phyloP scores from a whole-genome alignment of 2,113 vertebrate genomes.

The Paraplagusia blochii region DNA sequence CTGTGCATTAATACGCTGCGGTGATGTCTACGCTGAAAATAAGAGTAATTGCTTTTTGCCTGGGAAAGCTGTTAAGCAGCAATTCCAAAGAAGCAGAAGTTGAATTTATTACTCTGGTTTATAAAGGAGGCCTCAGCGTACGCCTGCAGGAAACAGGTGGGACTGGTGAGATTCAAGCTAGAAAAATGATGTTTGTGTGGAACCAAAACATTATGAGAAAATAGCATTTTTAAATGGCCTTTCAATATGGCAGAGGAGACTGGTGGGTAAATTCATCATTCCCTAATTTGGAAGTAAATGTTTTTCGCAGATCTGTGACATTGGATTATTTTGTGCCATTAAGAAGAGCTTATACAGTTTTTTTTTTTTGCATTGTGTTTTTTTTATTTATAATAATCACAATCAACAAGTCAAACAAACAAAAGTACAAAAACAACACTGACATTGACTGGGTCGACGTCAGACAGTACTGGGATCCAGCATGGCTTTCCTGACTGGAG shows the following conservation, averaged over 20 bases:
- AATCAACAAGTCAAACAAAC: slow-evolving; percentile 41
- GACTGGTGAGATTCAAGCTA: slow-evolving; percentile 55
- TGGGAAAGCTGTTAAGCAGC: slow-evolving; percentile 59
- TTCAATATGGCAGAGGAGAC: slow-evolving; percentile 47
- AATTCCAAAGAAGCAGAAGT: slow-evolving; percentile 44
- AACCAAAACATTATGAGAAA: slow-evolving; percentile 56
- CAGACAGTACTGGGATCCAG: slow-evolving; percentile 53
- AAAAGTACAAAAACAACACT: slow-evolving; percentile 24
- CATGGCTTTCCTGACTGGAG: slow-evolving; percentile 16
- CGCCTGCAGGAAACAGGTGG: slow-evolving; percentile 64
- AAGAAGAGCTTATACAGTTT: slow-evolving; percentile 32
- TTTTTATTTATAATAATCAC: slow-evolving; percentile 55
- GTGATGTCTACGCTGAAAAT: slow-evolving; percentile 20
- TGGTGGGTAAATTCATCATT: slow-evolving; percentile 37
- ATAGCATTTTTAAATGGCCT: slow-evolving; percentile 48
- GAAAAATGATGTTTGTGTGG: slow-evolving; percentile 53
- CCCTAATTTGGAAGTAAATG: slow-evolving; percentile 39
- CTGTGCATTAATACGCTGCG: slow-evolving; percentile 33
- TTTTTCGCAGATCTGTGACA: slow-evolving; percentile 34
- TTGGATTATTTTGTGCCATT: slow-evolving; percentile 29
- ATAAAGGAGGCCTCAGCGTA: slow-evolving; percentile 29
- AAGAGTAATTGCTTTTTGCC: slow-evolving; percentile 53
- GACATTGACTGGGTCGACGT: slow-evolving; percentile 25
- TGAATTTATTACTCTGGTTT: slow-evolving; percentile 60
- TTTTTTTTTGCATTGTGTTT: slow-evolving; percentile 33